Base-by-base conservation (phyloP, 37 sponge, comb jelly and placozoan genomes). In the Haliclona indistincta region DNA sequence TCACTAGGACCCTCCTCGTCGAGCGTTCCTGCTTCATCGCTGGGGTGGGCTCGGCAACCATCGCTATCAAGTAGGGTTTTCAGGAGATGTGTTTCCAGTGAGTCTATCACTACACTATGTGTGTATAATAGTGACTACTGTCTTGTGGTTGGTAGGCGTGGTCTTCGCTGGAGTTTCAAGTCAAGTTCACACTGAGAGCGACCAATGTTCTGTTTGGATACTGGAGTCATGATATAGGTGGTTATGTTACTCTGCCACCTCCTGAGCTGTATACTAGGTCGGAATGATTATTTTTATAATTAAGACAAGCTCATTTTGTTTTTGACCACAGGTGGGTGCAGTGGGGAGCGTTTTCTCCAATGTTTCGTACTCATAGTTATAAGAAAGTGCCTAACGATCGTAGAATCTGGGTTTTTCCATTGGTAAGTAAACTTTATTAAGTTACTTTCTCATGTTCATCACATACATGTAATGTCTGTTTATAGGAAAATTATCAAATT, bases 201-300 rank as follows among this genome's bases (percentile, higher is more conserved):
- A 63, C 86, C 11, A 90, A 90, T 66, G 91, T 90, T 25, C 76
- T 54, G 10, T 90, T 75, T 71, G 91, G 85, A 25, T 90, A 85
- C 75, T 90, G 91, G 91, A 85, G 86, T 81, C 91, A 90, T 71
- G 91, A 90, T 60, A 22, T 90, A 28, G 91, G 91, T 4, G 91
- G 91, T 6, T 86, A 90, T 68, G 44, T 69, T n/a, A 10, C 23
- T 10, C 82, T 72, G 0, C 45, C 86, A 20, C 82, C 91, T 2
- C 86, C 91, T 13, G 91, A 90, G 32, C 77, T 90, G 26, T 85
- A 85, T 55, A 85, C 86, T 22, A 78, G 81, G 81, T 80, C n/a
- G n/a, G n/a, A n/a, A n/a, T n/a, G n/a, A n/a, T n/a, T n/a, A n/a
- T n/a, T n/a, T n/a, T n/a, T n/a, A n/a, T n/a, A n/a, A n/a, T n/a